phyloP scores from a whole-genome alignment of 2,113 vertebrate species.

The Hemiscyllium ocellatum region DNA sequence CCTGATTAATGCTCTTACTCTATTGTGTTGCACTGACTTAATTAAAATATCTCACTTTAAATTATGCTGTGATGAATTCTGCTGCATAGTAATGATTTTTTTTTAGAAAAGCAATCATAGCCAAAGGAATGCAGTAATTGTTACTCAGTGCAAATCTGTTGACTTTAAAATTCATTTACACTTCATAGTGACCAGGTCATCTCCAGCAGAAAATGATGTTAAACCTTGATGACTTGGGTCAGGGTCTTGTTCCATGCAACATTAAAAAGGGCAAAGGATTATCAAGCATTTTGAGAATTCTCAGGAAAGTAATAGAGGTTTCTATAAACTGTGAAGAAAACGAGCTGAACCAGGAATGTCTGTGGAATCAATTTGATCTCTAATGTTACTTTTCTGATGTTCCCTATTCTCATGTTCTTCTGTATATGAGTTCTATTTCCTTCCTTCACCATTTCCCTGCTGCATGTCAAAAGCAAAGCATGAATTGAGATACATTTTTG shows the following conservation, averaged over 20 bases:
- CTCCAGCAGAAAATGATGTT: conserved; percentile 55
- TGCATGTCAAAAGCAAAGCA: not conserved
- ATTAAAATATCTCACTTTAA: conserved; percentile 52
- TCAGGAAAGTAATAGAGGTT: conserved; percentile 38
- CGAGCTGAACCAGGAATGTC: not conserved
- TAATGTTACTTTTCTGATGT: not conserved
- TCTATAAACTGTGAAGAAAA: conserved; percentile 4
- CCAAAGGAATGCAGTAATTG: conserved; percentile 53
- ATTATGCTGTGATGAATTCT: conserved; percentile 51
- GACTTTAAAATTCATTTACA: conserved; percentile 57
- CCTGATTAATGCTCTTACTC: conserved; percentile 44
- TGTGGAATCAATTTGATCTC: not conserved
- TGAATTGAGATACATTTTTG: not conserved
- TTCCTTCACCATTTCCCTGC: not conserved
- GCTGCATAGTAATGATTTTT: conserved; percentile 49
- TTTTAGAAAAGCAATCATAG: conserved; percentile 49
- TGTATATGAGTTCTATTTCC: not conserved
- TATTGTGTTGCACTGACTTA: conserved; percentile 47
- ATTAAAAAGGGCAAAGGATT: conserved; percentile 49
- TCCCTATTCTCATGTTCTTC: not conserved
- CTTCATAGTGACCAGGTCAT: conserved; percentile 49
- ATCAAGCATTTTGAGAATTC: conserved; percentile 47
- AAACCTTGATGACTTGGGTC: conserved; percentile 51
- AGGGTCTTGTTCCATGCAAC: conserved; percentile 48
- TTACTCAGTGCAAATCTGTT: conserved; percentile 53